Conservation (phyloP, 2,888 invertebrate species). For the Baccha elongata region DNA sequence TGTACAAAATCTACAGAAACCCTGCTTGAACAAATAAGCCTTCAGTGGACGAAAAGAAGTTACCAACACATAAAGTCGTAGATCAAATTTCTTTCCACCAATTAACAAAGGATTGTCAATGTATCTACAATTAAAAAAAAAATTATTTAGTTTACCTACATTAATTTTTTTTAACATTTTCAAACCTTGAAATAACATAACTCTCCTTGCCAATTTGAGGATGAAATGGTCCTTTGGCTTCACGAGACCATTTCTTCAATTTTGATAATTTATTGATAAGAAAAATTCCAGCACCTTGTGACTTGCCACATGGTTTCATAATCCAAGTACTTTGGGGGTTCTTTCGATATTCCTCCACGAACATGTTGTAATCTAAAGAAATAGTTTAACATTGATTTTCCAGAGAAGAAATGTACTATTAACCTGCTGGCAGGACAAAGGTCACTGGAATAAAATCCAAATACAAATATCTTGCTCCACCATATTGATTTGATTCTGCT, state of each 20-base stretch:
- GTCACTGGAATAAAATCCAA: constrained; percentile 97
- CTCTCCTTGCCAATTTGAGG: constrained; percentile 93
- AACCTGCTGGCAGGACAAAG: constrained; percentile 93
- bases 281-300: constrained; percentile 97
- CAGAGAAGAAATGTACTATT: background rate
- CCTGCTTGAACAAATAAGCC: constrained; percentile 95
- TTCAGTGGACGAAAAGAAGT: constrained; percentile 96
- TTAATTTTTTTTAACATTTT: background rate
- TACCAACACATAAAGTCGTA: constrained; percentile 95
- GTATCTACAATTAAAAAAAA: constrained; percentile 83
- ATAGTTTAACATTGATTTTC: background rate
- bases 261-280: constrained; percentile 97
- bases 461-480: constrained; percentile 90
- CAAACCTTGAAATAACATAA: constrained; percentile 95
- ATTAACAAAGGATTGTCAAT: constrained; percentile 97
- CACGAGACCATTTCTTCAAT: constrained; percentile 94
- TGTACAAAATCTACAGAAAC: constrained; percentile 98
- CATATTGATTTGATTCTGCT: constrained; percentile 82
- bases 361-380: constrained; percentile 93
- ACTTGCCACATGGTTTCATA: constrained; percentile 98
- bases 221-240: constrained; percentile 92
- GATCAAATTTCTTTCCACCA: constrained; percentile 97
- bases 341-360: constrained; percentile 97
- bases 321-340: constrained; percentile 98
- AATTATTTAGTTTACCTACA: fast-evolving